phyloP scores from a whole-genome alignment of 2,888 invertebrate species.

The Scaptomyza polygonia region DNA sequence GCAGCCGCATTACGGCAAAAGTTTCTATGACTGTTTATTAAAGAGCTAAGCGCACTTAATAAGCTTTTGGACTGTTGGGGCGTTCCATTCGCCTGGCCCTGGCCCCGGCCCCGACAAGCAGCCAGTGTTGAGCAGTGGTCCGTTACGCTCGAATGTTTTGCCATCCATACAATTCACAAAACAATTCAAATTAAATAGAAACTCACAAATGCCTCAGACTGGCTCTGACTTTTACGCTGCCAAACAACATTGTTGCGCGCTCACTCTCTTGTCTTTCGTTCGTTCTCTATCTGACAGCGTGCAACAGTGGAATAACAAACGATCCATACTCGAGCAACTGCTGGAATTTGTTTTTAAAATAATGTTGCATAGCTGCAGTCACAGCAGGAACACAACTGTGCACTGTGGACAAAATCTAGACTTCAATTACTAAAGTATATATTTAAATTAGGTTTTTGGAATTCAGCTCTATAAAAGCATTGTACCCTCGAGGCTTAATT shows the following conservation, averaged over 20 bases:
- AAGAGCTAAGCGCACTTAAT: conserved; percentile 74
- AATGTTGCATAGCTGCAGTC: conserved; percentile 73
- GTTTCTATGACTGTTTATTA: conserved; percentile 80
- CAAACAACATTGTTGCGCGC: background rate
- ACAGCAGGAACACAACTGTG: conserved; percentile 6
- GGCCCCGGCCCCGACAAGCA: conserved; percentile 15
- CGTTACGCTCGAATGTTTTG: conserved; percentile 43
- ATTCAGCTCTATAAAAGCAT: background rate
- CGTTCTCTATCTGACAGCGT: conserved; percentile 5
- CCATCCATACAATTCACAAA: conserved; percentile 65
- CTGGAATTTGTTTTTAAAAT: conserved; percentile 70
- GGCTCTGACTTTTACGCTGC: conserved; percentile 24
- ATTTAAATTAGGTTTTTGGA: background rate
- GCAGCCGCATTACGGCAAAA: conserved; percentile 52
- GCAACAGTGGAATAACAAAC: conserved; percentile 5
- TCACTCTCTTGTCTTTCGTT: background rate
- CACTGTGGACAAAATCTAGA: background rate
- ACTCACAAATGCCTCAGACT: conserved; percentile 50
- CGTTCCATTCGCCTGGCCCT: conserved; percentile 35
- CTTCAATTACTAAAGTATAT: background rate
- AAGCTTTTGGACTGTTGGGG: conserved; percentile 69
- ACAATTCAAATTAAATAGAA: conserved; percentile 80
- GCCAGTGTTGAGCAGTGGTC: conserved; percentile 22
- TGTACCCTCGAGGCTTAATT: too few species aligned
- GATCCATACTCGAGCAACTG: conserved; percentile 6